Evolutionary conservation across 2,888 invertebrate species (phyloP), one percentile per base, ranked within the genome.

Genomic region (Aphodius sticticus): DNA sequence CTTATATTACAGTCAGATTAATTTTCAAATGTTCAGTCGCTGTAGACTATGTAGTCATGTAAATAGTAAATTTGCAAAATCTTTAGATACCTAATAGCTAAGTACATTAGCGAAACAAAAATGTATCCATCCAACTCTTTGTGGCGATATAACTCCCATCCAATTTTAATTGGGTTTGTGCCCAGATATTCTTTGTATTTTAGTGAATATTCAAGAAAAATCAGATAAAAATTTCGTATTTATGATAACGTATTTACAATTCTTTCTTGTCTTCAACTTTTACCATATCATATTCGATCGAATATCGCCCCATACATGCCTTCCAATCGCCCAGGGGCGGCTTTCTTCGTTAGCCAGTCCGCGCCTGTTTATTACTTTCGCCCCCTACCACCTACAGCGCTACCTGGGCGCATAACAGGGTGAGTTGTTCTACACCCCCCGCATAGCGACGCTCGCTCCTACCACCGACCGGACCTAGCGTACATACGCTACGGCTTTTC

Each of bases 331-430:
- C 53, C 53, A 53, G 53, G 53, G 53, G 53, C 53, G 53, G 53
- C 53, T 53, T 53, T 53, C 53, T 53, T 53, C 53, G 53, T 53
- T 5, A 53, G 53, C 53, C 53, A 53, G 53, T 53, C 53, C 53
- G 53, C 53, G 53, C 53, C 53, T 53, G 53, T 53, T 53, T 53
- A 53, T 53, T 53, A 53, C 53, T 53, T 53, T 53, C 53, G 53
- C 53, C 53, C 53, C 53, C 53, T 53, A 53, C 53, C 53, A 53
- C 53, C 53, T 53, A 53, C 3, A 12, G 53, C 53, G 53, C 53
- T 53, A 53, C 53, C 53, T 53, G 53, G 53, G 53, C 53, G 53
- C 53, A 53, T 53, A 53, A 53, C 53, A 12, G 53, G 53, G 53
- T 53, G 53, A 53, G 53, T 53, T 53, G 53, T 53, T 53, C 53